Percentiles rank a stretch among this genome's conserved stretches.
phyloP scores from a whole-genome alignment of 2,888 invertebrate species.

The Nipponacmea schrenckii region DNA sequence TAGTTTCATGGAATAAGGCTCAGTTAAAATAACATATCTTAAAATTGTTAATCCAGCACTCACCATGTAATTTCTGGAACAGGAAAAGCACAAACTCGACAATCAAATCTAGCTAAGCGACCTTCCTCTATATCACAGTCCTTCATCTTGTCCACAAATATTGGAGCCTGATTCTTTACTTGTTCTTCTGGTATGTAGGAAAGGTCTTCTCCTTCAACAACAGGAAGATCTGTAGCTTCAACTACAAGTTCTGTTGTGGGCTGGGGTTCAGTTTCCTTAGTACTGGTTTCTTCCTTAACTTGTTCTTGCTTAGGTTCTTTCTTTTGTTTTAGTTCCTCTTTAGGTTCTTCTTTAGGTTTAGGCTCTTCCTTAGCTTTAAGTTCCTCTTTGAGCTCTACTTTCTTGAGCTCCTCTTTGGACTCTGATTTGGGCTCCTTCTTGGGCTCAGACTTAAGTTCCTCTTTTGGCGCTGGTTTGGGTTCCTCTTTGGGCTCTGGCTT shows the following conservation, averaged over 20 bases:
- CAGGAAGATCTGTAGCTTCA: not conserved
- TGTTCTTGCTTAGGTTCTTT: not conserved
- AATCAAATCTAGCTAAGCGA: constrained; percentile 60
- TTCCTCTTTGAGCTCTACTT: not conserved
- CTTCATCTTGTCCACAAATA: constrained; percentile 54
- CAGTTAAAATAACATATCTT: constrained; percentile 1
- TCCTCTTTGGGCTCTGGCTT: constrained; percentile 8
- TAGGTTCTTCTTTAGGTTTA: constrained; percentile 1
- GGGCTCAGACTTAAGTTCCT: constrained; percentile 8
- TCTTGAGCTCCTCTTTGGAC: constrained; percentile 10
- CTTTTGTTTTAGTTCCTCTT: not conserved
- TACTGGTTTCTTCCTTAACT: constrained; percentile 7
- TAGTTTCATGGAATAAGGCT: too few relatives aligned
- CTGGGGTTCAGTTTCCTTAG: not conserved
- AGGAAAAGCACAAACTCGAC: constrained; percentile 62
- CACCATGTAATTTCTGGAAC: constrained; percentile 65
- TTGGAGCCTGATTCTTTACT: constrained; percentile 40
- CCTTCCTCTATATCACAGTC: constrained; percentile 56
- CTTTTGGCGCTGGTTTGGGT: constrained; percentile 10
- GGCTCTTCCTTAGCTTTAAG: not conserved
- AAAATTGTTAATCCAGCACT: constrained; percentile 23
- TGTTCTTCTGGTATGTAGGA: constrained; percentile 1
- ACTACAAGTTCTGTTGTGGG: not conserved
- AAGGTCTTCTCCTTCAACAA: not conserved
- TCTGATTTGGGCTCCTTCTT: constrained; percentile 6